Evolutionary conservation across 2,888 invertebrate species (phyloP), one percentile per base, ranked within the genome.

Genomic region (Hesperia comma): DNA sequence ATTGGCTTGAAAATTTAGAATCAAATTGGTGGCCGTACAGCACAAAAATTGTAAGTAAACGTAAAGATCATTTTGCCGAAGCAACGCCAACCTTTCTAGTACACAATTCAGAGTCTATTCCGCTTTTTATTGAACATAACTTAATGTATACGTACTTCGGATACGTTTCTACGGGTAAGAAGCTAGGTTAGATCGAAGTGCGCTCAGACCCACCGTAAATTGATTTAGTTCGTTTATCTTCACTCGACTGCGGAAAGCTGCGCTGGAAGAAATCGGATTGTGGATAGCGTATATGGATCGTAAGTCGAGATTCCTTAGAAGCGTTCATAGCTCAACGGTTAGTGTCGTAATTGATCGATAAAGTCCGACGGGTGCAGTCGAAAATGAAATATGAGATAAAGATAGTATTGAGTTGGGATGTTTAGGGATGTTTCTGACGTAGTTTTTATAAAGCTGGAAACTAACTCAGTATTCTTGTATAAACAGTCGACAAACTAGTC

Each of bases 181-280:
- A 43, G 64, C 26, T 41, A 54, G 53, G 46, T 55, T 32, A 40
- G 53, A 61, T 61, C 55, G 21, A 37, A 61, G 55, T 61, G 46
- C 54, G 67, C 69, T 73, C 67, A 73, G 74, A 76, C 75, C 72
- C 73, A 71, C 71, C 71, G 74, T 76, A 79, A 79, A 81, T 79
- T 79, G 80, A 80, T 79, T 78, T 62, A 67, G 67, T 55, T 49
- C 67, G 64, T 66, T 66, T 66, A 60, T 66, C 64, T 66, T 66
- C 58, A 60, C 60, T 40, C 61, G 66, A 67, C 60, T 67, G 66
- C 60, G 40, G 66, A 67, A 55, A 60, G 66, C 66, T 60, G 19
- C 64, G 43, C 43, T 60, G 60, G 43, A 60, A 66, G 66, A 54
- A 66, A 54, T 54, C 54, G 58, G 60, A 66, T 66, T 60, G 66